Base-by-base conservation (phyloP, 1,140 invertebrate species). In the Drosophila malerkotliana region DNA sequence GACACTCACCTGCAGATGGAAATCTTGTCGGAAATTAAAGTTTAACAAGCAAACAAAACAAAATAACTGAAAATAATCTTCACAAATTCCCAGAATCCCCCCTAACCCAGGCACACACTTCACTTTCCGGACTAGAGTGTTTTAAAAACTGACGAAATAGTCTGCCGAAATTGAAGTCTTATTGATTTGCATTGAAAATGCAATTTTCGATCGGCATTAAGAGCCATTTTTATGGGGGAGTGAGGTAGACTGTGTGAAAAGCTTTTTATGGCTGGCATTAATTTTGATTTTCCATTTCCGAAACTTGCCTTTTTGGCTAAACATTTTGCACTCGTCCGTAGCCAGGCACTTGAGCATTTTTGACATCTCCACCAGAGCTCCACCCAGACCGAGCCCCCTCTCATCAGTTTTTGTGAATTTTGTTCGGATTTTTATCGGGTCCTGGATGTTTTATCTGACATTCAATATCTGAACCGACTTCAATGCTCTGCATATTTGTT, bases 101-200 rank as follows among this genome's bases (percentile, higher is more conserved):
- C 10, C 10, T 12, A 28, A 28, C 26, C 26, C 26, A 28, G 0
- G 45, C 49, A 71, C 54, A 52, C 39, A 34, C 66, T 68, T 67
- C 41, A 68, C 39, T 24, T 39, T 15, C 12, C 28, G 24, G 28
- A 54, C 24, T 7, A 9, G 45, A 14, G 28, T 21, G 28, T 26
- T 18, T 44, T 18, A 30, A 69, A 69, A 57, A 69, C 67, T 69
- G 30, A 69, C 10, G 30, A 30, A 56, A 39, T 68, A 69, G 30
- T 41, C 52, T 54, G 44, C 39, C 15, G 32, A 69, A 56, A 32
- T 55, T 69, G 44, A 69, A 71, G 67, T 71, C 52, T 48, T 41
- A 71, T 71, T 69, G 67, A 69, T 71, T 71, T 69, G 64, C 67
- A 71, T 51, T 39, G 51, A 71, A 71, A 71, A 69, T 71, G 67